phyloP scores from a whole-genome alignment of 2,113 vertebrate species.

The Catharus minimus region DNA sequence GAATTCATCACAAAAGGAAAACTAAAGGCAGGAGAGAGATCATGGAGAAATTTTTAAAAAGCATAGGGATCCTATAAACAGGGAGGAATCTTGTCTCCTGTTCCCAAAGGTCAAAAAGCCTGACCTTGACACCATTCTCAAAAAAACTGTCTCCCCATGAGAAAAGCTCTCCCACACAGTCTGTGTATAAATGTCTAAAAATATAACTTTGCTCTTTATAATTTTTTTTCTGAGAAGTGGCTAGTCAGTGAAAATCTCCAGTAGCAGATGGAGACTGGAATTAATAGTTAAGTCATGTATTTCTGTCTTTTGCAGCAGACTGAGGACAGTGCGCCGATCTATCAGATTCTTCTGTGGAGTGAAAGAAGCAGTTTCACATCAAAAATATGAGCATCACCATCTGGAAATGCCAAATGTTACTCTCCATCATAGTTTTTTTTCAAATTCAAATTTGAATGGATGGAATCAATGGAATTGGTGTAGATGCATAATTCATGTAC shows the following conservation, averaged over 20 bases:
- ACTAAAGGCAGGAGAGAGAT: not conserved
- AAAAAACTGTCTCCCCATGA: not conserved
- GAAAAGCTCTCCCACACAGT: not conserved
- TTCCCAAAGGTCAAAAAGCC: not conserved
- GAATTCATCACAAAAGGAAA: conserved; percentile 13
- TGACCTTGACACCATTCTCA: not conserved
- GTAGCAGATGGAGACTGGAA: not conserved
- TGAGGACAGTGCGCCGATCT: not conserved
- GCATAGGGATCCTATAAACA: not conserved
- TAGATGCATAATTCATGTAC: not conserved
- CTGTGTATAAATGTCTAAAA: not conserved
- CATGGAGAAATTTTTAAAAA: not conserved
- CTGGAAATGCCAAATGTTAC: not conserved
- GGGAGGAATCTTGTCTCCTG: not conserved
- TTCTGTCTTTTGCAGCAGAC: not conserved
- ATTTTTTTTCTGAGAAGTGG: not conserved
- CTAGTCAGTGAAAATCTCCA: not conserved
- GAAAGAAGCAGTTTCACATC: not conserved
- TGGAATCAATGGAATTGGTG: not conserved
- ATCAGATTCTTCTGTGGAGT: not conserved
- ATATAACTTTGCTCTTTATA: not conserved
- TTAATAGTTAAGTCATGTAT: rapidly evolving
- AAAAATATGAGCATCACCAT: not conserved
- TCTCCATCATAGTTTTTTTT: not conserved
- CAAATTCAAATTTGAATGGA: not conserved